A percentile compares a stretch with the other conserved stretches of the same genome.
Conservation (phyloP, 23 tunicate genomes). For the Ciona savignyi region DNA sequence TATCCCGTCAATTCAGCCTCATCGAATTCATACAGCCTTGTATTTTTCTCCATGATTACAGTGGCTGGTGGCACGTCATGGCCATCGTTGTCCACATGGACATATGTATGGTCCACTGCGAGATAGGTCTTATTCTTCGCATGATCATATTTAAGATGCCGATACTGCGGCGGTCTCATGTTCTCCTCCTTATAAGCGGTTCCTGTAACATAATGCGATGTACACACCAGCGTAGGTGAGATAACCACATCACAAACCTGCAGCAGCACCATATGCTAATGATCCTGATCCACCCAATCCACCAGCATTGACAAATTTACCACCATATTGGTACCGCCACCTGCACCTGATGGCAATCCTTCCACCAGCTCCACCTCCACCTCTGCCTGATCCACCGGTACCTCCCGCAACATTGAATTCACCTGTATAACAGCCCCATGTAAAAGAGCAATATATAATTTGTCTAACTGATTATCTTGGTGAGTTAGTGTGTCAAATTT, state of each 20-base stretch:
- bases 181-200: conserved; percentile 24
- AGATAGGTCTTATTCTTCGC: conserved; percentile 5
- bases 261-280: conserved; percentile 17
- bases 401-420: conserved; percentile 19
- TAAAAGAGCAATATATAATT: too few relatives aligned
- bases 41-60: conserved; percentile 17
- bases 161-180: conserved; percentile 8
- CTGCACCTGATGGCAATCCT: conserved; percentile 14
- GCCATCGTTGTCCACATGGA: conserved; percentile 19
- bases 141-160: conserved; percentile 15
- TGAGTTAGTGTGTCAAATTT: too few relatives aligned
- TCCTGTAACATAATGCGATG: conserved; percentile 6
- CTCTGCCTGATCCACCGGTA: conserved; percentile 10
- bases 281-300: conserved; percentile 6
- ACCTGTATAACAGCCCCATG: too few relatives aligned
- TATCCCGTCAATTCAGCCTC: conserved; percentile 10
- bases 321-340: conserved; percentile 18
- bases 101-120: conserved; percentile 18
- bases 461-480: too few relatives aligned
- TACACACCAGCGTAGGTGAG: background rate
- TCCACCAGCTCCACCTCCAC: conserved; percentile 24
- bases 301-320: conserved; percentile 6
- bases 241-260: conserved; percentile 3
- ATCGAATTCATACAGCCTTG: conserved; percentile 7
- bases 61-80: conserved; percentile 24